These are phyloP conservation scores for Agrilus planipennis DNA, from an alignment of 1,140 invertebrate species.

Conservation along the genomic window DNA sequence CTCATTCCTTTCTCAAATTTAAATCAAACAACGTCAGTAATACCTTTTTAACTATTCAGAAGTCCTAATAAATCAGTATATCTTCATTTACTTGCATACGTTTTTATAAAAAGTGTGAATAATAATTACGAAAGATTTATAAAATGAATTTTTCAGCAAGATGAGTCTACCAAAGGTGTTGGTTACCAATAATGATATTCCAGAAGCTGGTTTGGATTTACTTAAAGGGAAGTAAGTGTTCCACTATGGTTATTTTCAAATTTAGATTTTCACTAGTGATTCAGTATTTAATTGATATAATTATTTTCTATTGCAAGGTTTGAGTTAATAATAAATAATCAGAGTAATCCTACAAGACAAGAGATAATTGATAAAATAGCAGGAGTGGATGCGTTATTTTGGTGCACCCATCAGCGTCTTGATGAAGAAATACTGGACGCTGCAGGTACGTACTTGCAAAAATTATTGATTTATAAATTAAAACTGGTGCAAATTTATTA, in stretches of 20 bases:
- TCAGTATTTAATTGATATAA: conserved; percentile 1
- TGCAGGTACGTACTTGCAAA: conserved; percentile 23
- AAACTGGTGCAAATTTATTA: conserved; percentile 1
- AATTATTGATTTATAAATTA: too few relatives aligned
- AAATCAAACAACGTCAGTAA: too few relatives aligned
- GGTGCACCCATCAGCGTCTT: conserved; percentile 15
- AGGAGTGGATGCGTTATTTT: conserved; percentile 28
- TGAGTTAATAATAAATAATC: conserved; percentile 20
- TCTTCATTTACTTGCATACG: too few relatives aligned
- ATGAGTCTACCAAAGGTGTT: conserved; percentile 22
- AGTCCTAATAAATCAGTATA: too few relatives aligned
- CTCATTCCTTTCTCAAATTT: too few relatives aligned
- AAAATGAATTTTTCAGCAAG: background rate
- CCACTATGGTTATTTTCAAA: conserved; percentile 5
- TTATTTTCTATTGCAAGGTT: conserved; percentile 17
- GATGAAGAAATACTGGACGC: conserved; percentile 27
- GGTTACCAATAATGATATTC: conserved; percentile 20
- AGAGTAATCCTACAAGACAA: conserved; percentile 7
- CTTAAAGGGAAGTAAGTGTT: conserved; percentile 19
- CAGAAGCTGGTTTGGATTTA: conserved; percentile 20
- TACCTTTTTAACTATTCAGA: too few relatives aligned
- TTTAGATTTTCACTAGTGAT: conserved; percentile 5
- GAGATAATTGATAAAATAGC: conserved; percentile 18
- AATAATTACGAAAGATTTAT: too few relatives aligned
- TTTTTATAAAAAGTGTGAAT: too few relatives aligned